Conservation (phyloP, 2,113 vertebrate species). For the Eleginops maclovinus region DNA sequence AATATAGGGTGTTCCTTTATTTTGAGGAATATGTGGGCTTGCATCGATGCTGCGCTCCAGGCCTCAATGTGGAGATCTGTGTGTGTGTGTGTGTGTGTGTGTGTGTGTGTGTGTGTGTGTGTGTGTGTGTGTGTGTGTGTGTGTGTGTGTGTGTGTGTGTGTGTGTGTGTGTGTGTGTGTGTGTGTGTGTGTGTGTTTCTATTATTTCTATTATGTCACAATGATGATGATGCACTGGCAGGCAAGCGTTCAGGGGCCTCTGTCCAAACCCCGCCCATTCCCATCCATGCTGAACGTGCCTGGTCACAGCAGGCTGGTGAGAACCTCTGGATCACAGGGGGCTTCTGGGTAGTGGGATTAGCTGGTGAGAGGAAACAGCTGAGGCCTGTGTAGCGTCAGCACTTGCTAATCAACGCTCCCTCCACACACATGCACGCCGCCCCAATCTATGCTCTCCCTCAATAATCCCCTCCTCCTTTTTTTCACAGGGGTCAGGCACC, state of each 20-base stretch:
- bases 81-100: conserved; percentile 37
- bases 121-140: conserved; percentile 38
- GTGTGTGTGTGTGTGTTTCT: conserved; percentile 28
- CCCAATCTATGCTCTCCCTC: conserved; percentile 39
- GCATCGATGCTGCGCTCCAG: background rate
- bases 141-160: conserved; percentile 34
- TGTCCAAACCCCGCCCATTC: background rate
- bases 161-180: conserved; percentile 35
- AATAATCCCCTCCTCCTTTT: conserved; percentile 66
- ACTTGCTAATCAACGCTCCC: conserved; percentile 74
- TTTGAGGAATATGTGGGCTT: conserved; percentile 50
- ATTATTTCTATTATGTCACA: conserved; percentile 73
- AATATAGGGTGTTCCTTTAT: conserved; percentile 29
- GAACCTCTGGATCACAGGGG: conserved; percentile 67
- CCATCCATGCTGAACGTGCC: conserved; percentile 56
- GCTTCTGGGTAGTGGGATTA: conserved; percentile 78
- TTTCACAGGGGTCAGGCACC: conserved; percentile 57
- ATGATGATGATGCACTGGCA: conserved; percentile 73
- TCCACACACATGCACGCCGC: conserved; percentile 31
- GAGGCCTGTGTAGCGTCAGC: conserved; percentile 79
- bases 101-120: conserved; percentile 30
- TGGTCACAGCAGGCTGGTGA: conserved; percentile 63
- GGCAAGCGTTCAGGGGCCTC: conserved; percentile 45
- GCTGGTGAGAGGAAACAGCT: conserved; percentile 81
- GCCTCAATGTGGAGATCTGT: conserved; percentile 21